Conservation (phyloP, 2,113 vertebrate genomes). For the Alexandromys fortis region DNA sequence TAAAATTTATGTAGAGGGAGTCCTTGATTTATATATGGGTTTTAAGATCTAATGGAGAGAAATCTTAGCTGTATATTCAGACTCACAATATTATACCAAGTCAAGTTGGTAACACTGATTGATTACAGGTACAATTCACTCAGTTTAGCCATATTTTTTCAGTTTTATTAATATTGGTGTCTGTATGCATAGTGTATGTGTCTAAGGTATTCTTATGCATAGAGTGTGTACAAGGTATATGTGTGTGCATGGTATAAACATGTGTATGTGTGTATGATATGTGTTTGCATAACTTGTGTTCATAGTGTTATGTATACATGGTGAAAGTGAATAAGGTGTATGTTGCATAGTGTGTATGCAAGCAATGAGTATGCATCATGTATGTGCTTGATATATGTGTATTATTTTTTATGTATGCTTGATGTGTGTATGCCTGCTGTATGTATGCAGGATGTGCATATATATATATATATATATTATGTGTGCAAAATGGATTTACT, state of each 20-base stretch:
- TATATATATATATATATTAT: background rate
- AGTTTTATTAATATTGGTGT: background rate
- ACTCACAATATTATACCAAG: background rate
- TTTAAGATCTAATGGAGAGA: background rate
- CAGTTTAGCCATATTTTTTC: no score
- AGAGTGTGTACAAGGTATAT: background rate
- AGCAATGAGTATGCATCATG: background rate
- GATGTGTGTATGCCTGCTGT: background rate
- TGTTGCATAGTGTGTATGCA: background rate
- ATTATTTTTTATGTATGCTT: background rate
- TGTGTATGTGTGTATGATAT: background rate
- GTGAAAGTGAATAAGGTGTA: background rate
- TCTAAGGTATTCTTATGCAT: background rate
- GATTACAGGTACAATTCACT: background rate
- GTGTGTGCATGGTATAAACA: background rate
- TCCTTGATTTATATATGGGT: background rate
- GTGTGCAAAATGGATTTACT: background rate
- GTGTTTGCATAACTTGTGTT: background rate
- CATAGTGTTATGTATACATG: background rate
- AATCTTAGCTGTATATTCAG: background rate
- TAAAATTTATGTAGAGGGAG: background rate
- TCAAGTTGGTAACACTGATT: background rate
- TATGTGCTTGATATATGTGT: background rate
- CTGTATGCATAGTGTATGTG: background rate
- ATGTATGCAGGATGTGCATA: background rate